These are phyloP conservation scores for Caenorhabditis inopinata DNA, from an alignment of 1,140 invertebrate species.

Conservation along the genomic window DNA sequence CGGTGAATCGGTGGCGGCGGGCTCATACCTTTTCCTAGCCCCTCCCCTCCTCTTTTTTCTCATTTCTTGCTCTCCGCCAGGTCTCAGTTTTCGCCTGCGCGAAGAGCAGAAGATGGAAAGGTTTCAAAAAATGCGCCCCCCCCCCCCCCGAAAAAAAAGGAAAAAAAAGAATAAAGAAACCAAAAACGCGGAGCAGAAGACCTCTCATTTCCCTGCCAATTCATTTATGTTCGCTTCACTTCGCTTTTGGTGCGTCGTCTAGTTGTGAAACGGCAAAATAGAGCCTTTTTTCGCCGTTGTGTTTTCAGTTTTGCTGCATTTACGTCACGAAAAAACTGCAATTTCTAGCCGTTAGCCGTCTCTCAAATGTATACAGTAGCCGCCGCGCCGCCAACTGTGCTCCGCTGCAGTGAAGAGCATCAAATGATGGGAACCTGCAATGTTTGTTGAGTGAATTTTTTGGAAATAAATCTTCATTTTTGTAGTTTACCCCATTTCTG, in stretches of 20 bases:
- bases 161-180: not conserved
- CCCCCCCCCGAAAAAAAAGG: not conserved
- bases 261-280: not conserved
- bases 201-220: conserved; percentile 25
- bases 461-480: too few relatives aligned
- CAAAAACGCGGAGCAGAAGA: not conserved
- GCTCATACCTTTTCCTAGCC: not conserved
- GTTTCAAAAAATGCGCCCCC: not conserved
- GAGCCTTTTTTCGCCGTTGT: not conserved
- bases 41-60: not conserved
- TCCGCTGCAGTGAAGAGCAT: too few relatives aligned
- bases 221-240: conserved; percentile 26
- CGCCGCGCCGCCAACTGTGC: too few relatives aligned
- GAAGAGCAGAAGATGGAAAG: conserved; percentile 8
- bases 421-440: too few relatives aligned
- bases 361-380: too few relatives aligned
- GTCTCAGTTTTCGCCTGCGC: not conserved
- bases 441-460: too few relatives aligned
- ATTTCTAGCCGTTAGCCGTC: too few relatives aligned
- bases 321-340: too few relatives aligned
- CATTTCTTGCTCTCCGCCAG: not conserved
- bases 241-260: not conserved
- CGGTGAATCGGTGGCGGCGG: conserved; percentile 1
- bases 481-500: too few relatives aligned
- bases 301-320: too few relatives aligned